A percentile compares a stretch with the other conserved stretches of the same genome.
phyloP scores from a whole-genome alignment of 2,888 invertebrate genomes.

The Parnassius orleans region DNA sequence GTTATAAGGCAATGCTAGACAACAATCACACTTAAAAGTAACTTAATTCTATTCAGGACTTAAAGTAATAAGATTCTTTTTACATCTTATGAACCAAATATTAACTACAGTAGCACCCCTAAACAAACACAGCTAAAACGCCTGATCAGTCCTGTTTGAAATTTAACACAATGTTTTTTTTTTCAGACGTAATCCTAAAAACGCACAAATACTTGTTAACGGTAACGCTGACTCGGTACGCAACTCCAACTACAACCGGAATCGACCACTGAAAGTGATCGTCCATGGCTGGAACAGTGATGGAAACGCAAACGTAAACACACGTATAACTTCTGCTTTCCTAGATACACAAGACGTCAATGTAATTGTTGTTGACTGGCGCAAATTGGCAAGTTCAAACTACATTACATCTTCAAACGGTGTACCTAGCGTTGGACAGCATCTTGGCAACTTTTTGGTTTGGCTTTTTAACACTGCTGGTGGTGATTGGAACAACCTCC shows the following conservation, averaged over 20 bases:
- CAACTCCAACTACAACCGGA: constrained; percentile 48
- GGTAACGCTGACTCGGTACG: constrained; percentile 50
- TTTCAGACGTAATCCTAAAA: constrained; percentile 49
- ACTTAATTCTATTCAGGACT: too few relatives aligned
- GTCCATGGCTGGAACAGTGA: constrained; percentile 64
- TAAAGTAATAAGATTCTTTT: too few relatives aligned
- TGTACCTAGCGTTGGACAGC: constrained; percentile 55
- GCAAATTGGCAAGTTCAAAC: constrained; percentile 39
- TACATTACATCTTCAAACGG: constrained; percentile 54
- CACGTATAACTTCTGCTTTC: constrained; percentile 47
- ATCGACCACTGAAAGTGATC: constrained; percentile 48
- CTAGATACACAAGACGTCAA: constrained; percentile 54
- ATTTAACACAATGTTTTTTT: not conserved
- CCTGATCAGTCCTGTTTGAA: too few relatives aligned
- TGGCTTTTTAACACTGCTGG: constrained; percentile 61
- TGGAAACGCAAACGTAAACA: constrained; percentile 48
- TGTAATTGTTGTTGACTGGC: constrained; percentile 70
- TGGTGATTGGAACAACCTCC: constrained; percentile 61
- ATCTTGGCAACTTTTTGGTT: constrained; percentile 60
- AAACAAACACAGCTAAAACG: too few relatives aligned
- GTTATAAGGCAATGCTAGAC: too few relatives aligned
- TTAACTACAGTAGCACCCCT: too few relatives aligned
- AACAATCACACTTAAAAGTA: too few relatives aligned
- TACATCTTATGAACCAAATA: too few relatives aligned
- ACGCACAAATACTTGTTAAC: constrained; percentile 47